phyloP scores from a whole-genome alignment of 1,140 invertebrate species.

The Dendroctonus ponderosae region DNA sequence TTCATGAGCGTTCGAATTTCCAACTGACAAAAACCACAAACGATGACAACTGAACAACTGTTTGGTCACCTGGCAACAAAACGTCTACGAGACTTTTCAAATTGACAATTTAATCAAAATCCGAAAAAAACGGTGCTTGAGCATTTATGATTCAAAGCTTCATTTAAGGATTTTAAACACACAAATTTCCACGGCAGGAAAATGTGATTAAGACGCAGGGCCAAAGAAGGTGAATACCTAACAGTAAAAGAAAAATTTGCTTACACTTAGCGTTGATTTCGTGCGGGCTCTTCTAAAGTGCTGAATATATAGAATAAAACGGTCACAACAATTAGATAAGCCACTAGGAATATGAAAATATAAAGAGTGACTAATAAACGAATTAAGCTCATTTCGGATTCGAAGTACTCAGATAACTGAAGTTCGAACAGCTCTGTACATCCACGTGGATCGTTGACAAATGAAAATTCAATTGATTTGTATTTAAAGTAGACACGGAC shows the following conservation, averaged over 20 bases:
- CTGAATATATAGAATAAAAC: neutral
- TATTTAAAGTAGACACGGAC: too few relatives aligned
- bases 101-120: conserved; percentile 1
- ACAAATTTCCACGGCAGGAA: neutral
- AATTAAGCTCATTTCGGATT: conserved; percentile 1
- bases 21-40: conserved; percentile 21
- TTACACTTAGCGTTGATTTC: neutral
- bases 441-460: too few relatives aligned
- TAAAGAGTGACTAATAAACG: conserved; percentile 2
- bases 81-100: neutral
- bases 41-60: neutral
- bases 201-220: neutral
- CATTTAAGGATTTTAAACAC: neutral
- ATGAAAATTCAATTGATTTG: too few relatives aligned
- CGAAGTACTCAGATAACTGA: too few relatives aligned
- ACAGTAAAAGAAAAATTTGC: neutral
- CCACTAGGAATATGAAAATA: conserved; percentile 9
- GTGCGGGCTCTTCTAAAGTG: neutral
- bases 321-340: conserved; percentile 13
- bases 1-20: conserved; percentile 21
- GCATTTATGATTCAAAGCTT: neutral
- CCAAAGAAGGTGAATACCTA: neutral
- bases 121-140: neutral
- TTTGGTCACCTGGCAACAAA: conserved; percentile 16
- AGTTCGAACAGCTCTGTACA: too few relatives aligned